Conservation (phyloP, 2,113 vertebrate genomes). For the Phalacrocorax pelagicus region DNA sequence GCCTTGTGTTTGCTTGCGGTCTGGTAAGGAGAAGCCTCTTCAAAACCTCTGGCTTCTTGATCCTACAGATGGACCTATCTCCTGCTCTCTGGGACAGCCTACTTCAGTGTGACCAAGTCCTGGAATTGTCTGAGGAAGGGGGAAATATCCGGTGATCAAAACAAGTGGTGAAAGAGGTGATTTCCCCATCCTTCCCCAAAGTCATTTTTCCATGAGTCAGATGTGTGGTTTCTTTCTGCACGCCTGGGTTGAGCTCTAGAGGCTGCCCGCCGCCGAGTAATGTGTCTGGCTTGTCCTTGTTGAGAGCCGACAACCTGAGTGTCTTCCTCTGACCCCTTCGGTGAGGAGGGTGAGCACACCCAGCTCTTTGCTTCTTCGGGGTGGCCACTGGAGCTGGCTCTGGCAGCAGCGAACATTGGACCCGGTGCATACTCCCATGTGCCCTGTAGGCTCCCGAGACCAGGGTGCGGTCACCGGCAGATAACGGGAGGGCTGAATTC, state of each 20-base stretch:
- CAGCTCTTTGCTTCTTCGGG: background rate
- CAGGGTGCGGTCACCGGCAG: background rate
- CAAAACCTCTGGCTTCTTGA: background rate
- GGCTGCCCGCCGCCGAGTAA: fast-evolving
- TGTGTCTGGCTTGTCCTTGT: background rate
- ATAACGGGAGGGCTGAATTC: background rate
- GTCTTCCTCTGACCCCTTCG: background rate
- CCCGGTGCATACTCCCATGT: fast-evolving
- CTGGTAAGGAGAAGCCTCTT: background rate
- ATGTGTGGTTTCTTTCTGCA: background rate
- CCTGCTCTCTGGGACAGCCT: background rate
- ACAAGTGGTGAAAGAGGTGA: background rate
- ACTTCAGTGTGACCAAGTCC: background rate
- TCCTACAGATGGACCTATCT: background rate
- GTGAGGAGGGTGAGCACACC: background rate
- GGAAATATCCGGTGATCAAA: background rate
- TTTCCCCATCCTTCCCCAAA: background rate
- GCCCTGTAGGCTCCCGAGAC: background rate
- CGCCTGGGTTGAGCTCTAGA: background rate
- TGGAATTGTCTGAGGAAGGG: background rate
- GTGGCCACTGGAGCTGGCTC: background rate
- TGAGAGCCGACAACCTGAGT: background rate
- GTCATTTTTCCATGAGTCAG: background rate
- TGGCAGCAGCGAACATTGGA: background rate
- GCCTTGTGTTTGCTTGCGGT: background rate